Evolutionary conservation across 2,797 vertebrate genomes (phyloP).

Genomic region (Tinamus major): DNA sequence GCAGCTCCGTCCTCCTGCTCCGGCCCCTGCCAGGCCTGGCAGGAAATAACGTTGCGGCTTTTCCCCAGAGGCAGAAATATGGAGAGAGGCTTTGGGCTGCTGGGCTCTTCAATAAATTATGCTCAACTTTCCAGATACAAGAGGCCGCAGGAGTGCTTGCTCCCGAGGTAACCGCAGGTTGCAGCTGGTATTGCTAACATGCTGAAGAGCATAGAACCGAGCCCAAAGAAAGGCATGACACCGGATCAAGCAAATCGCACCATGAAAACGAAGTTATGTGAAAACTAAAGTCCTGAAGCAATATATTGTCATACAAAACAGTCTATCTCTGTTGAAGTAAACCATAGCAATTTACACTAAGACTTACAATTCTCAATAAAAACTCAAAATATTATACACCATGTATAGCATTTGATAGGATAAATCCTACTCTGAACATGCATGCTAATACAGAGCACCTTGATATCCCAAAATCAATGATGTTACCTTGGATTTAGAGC

Average conservation of each 20-base stretch:
- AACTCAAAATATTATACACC: neutral
- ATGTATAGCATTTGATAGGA: neutral
- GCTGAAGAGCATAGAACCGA: neutral
- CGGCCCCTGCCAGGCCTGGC: neutral
- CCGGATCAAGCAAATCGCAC: neutral
- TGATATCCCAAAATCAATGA: neutral
- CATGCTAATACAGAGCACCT: neutral
- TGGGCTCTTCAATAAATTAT: conserved; percentile 28
- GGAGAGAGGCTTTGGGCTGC: conserved; percentile 7
- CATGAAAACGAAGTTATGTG: neutral
- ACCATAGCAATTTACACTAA: neutral
- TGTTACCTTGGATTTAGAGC: neutral
- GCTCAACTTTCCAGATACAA: neutral
- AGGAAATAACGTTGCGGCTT: conserved; percentile 38
- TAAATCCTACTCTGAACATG: neutral
- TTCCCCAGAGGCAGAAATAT: neutral
- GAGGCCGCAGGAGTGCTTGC: neutral
- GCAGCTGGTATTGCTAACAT: neutral
- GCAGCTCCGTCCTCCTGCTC: neutral
- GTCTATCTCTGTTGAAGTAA: neutral
- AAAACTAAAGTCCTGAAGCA: conserved; percentile 7
- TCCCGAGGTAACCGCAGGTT: conserved; percentile 14
- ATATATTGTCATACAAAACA: neutral
- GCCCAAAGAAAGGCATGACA: neutral
- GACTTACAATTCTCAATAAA: neutral